These are phyloP conservation scores for Helicoverpa armigera DNA, from an alignment of 1,140 invertebrate species.

Conservation along the genomic window DNA sequence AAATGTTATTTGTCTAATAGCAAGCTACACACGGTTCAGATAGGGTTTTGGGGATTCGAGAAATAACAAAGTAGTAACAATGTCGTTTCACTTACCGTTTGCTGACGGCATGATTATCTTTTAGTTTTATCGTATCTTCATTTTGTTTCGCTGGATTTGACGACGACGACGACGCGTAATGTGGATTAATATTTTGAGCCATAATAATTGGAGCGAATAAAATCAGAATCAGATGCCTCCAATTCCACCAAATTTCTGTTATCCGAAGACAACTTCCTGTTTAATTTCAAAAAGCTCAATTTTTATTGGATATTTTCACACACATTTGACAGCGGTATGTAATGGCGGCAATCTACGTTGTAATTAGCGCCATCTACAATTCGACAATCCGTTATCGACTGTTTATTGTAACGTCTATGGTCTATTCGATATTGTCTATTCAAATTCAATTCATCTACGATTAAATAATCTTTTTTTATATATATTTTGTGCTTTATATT, in stretches of 20 bases:
- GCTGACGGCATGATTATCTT: conserved; percentile 94
- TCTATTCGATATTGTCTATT: background rate
- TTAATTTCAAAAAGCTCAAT: conserved; percentile 85
- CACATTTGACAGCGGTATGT: conserved; percentile 79
- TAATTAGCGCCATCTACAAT: conserved; percentile 56
- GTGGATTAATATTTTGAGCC: conserved; percentile 95
- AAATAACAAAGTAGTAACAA: background rate
- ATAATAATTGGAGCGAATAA: conserved; percentile 85
- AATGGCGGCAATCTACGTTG: conserved; percentile 76
- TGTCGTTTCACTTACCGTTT: conserved; percentile 90
- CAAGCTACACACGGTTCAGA: background rate
- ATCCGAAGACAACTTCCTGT: conserved; percentile 78
- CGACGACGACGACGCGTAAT: conserved; percentile 89
- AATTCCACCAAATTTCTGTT: conserved; percentile 79
- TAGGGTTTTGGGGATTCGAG: background rate
- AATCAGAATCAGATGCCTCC: conserved; percentile 73
- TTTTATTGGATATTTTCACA: conserved; percentile 80
- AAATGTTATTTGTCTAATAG: background rate
- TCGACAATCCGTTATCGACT: background rate
- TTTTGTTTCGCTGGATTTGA: conserved; percentile 90
- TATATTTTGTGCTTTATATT: too few species aligned
- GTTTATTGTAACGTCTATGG: conserved; percentile 14
- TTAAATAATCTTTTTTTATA: too few species aligned
- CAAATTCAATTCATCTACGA: too few species aligned
- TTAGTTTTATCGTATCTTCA: conserved; percentile 91